Base-by-base conservation (phyloP, 2,888 invertebrate genomes). In the Entomobrya proxima region DNA sequence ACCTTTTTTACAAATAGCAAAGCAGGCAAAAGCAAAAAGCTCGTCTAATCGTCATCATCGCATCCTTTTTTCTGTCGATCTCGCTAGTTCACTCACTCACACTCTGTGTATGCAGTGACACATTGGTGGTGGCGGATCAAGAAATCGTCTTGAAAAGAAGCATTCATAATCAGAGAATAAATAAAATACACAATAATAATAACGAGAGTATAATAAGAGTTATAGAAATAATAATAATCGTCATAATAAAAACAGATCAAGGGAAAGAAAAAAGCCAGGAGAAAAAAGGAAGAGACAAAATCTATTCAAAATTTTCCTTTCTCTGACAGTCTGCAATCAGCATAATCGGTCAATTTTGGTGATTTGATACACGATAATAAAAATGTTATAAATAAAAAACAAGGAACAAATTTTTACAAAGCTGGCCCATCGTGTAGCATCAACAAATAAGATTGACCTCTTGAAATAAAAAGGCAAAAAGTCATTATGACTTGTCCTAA, bases 341-440 rank as follows among this genome's bases (percentile, higher is more conserved):
- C 35, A 44, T 61, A 81, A 81, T 81, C 81, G 74, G 81, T 81
- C 74, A 81, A 81, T 81, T 80, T 80, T 69, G 44, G 55, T 37
- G 80, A 74, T 74, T 74, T 81, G 81, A 81, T 81, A 61, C 40
- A 44, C 52, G 80, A 80, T 58, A n/a, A n/a, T n/a, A 81, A 81
- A 47, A 78, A 40, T 11, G 32, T 6, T 52, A 78, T 18, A 47
- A 37, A 69, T 35, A 40, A 55, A 80, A 80, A 30, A 18, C 32
- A 15, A 72, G 7, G n/a, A n/a, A n/a, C n/a, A n/a, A n/a, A n/a
- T n/a, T n/a, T n/a, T n/a, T n/a, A n/a, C n/a, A n/a, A n/a, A n/a
- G n/a, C n/a, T n/a, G n/a, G n/a, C n/a, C n/a, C n/a, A n/a, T n/a
- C n/a, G n/a, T n/a, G n/a, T n/a, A n/a, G n/a, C n/a, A n/a, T n/a